These are phyloP conservation scores for Triplophysa tibetana DNA, from an alignment of 2,113 vertebrate genomes.

Conservation along the genomic window DNA sequence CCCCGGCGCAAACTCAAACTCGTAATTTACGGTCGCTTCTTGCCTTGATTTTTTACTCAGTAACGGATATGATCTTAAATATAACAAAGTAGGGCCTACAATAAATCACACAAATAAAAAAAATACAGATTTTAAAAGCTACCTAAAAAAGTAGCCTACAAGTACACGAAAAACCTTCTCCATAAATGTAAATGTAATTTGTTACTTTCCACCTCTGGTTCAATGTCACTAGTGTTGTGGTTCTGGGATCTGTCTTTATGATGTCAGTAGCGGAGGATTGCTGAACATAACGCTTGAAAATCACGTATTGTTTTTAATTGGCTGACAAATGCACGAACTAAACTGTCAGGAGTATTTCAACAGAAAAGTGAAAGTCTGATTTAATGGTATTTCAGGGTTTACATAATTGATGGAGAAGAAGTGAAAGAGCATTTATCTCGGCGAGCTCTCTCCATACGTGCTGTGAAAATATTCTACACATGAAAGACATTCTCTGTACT, in stretches of 20 bases:
- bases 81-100: too few species aligned
- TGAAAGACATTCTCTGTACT: not conserved
- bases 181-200: too few species aligned
- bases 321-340: slow-evolving; percentile 44
- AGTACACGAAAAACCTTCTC: too few species aligned
- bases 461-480: not conserved
- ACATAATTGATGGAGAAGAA: slow-evolving; percentile 53
- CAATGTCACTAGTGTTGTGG: not conserved
- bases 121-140: too few species aligned
- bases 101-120: too few species aligned
- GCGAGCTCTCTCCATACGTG: not conserved
- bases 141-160: too few species aligned
- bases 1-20: too few species aligned
- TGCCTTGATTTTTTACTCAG: too few species aligned
- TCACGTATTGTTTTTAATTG: slow-evolving; percentile 29
- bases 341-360: slow-evolving; percentile 40
- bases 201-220: too few species aligned
- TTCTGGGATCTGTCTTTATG: not conserved
- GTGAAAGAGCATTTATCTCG: slow-evolving; percentile 51
- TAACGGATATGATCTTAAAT: too few species aligned
- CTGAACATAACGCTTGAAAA: not conserved
- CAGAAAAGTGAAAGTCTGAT: slow-evolving; percentile 31
- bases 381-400: slow-evolving; percentile 54
- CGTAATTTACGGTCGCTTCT: too few species aligned
- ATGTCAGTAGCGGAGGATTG: not conserved